phyloP scores from a whole-genome alignment of 2,888 invertebrate species.

The Dicycla oo region DNA sequence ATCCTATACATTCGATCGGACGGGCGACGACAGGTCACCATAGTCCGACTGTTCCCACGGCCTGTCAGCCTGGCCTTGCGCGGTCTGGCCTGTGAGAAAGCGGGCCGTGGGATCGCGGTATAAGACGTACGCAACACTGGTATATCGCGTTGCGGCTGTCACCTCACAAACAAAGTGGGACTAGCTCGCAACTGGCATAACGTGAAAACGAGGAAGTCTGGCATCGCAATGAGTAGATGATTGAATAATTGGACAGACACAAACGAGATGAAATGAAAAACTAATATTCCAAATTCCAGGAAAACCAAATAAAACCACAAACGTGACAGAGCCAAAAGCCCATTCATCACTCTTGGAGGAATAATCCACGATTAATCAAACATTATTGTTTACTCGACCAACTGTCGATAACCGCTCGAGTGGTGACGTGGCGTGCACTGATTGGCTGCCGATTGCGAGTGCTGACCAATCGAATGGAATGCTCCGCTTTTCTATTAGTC shows the following conservation, averaged over 20 bases:
- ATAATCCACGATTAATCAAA: slow-evolving; percentile 62
- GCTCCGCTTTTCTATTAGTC: slow-evolving; percentile 39
- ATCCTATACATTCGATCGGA: too few relatives aligned
- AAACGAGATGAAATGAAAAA: slow-evolving; percentile 34
- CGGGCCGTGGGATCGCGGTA: too few relatives aligned
- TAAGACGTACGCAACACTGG: not conserved
- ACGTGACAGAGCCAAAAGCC: slow-evolving; percentile 30
- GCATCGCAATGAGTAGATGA: slow-evolving; percentile 11
- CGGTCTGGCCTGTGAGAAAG: too few relatives aligned
- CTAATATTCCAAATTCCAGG: too few relatives aligned
- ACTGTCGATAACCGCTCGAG: slow-evolving; percentile 54
- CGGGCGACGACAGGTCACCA: too few relatives aligned
- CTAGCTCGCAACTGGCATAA: not conserved
- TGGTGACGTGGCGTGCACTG: slow-evolving; percentile 51
- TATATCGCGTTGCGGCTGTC: not conserved
- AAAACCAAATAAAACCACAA: slow-evolving; percentile 44
- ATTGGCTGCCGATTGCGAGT: slow-evolving; percentile 49
- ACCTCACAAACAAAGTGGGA: not conserved
- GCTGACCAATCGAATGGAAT: slow-evolving; percentile 44
- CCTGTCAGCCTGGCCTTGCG: too few relatives aligned
- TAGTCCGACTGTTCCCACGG: too few relatives aligned
- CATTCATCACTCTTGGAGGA: slow-evolving; percentile 49
- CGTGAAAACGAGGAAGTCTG: not conserved
- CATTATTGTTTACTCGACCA: slow-evolving; percentile 53
- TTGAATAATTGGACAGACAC: slow-evolving; percentile 28